Evolutionary conservation across 1,140 invertebrate genomes (phyloP).

Genomic region (Aphaenogaster floridana): DNA sequence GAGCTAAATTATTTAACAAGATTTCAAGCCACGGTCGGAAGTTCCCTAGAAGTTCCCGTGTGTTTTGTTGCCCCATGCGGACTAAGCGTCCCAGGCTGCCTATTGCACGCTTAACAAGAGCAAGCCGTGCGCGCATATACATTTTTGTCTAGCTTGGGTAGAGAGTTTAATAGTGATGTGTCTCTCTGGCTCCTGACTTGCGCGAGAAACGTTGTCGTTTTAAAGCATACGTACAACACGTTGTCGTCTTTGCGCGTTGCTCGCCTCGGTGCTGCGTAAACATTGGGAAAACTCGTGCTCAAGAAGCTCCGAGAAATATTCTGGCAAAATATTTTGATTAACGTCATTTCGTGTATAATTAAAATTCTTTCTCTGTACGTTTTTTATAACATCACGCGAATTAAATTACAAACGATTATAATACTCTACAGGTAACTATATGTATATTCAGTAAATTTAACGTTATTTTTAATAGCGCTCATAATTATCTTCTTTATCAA

Average conservation of each 20-base stretch:
- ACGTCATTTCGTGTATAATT: not conserved
- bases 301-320: constrained; percentile 19
- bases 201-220: constrained; percentile 45
- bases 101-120: constrained; percentile 67
- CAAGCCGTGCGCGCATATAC: constrained; percentile 47
- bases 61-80: constrained; percentile 52
- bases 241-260: constrained; percentile 37
- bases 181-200: constrained; percentile 49
- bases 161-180: constrained; percentile 57
- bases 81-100: constrained; percentile 60
- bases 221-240: constrained; percentile 32
- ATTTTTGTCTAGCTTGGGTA: constrained; percentile 56
- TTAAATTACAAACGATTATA: not conserved
- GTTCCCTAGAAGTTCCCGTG: constrained; percentile 59
- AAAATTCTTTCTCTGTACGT: not conserved
- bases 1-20: constrained; percentile 68
- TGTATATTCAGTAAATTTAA: not conserved
- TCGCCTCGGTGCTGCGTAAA: constrained; percentile 39
- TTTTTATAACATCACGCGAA: not conserved
- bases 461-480: not conserved
- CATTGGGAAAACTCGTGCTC: constrained; percentile 35
- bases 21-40: constrained; percentile 67
- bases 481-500: constrained; percentile 2
- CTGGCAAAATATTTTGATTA: constrained; percentile 34
- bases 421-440: not conserved